Evolutionary conservation across 2,888 invertebrate genomes (phyloP), one percentile per base, ranked within the genome.

Genomic region (Apocheima hispidaria): DNA sequence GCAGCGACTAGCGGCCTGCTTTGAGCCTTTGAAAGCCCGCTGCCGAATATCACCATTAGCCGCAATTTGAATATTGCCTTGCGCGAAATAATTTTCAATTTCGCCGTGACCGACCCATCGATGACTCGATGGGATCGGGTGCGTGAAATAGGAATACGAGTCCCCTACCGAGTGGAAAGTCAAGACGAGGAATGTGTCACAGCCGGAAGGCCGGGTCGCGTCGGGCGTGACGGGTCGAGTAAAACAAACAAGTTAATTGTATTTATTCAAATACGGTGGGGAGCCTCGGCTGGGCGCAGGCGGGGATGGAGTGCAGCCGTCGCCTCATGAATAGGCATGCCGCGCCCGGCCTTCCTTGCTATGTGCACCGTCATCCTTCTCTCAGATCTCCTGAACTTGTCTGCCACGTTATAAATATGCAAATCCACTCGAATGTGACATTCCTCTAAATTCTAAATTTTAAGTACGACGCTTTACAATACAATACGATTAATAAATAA

Each of bases 231-330:
- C 79, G 73, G 81, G 84, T 78, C 81, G 82, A 82, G 84, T 84
- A 90, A 91, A 91, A 90, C 92, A 92, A 92, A 92, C 90, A 92
- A 92, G 90, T 89, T 91, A 92, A 92, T 92, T 91, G 91, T 92
- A 90, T 92, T 91, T 92, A 92, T 92, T 92, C 87, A 91, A 92
- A 92, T 92, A 86, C 74, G 84, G 74, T 73, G 74, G 80, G 79
- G 81, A 77, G 71, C 72, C 40, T 40, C 71, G 53, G 30, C 69
- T 74, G 66, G 70, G 78, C 71, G 52, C 72, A 46, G 30, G 68
- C 74, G 67, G 71, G 78, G 78, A 79, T 71, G 76, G 75, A 65
- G 78, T 78, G 80, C 90, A 86, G 88, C 88, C 87, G 89, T 80
- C 82, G 82, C 78, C 83, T 92, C 90, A 91, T 92, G 90, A 90